These are phyloP conservation scores for Myiagra hebetior DNA, from an alignment of 2,113 vertebrate genomes.

Conservation along the genomic window DNA sequence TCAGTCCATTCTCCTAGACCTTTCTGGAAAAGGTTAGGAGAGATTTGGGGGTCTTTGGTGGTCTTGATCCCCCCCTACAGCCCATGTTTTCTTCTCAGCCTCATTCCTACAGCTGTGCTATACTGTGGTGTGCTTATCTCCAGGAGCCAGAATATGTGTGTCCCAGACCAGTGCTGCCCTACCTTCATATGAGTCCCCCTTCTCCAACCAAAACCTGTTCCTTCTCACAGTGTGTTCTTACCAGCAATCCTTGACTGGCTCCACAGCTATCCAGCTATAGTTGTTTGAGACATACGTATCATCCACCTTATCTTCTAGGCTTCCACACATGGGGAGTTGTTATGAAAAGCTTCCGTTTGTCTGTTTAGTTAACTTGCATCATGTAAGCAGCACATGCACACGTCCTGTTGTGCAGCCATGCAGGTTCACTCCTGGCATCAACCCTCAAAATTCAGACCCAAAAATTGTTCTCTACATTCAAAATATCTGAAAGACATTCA, in stretches of 20 bases:
- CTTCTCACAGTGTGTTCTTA: background rate
- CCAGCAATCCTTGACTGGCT: background rate
- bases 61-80: background rate
- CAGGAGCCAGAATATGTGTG: background rate
- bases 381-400: background rate
- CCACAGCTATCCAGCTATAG: background rate
- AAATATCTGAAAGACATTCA: background rate
- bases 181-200: accelerated
- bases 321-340: background rate
- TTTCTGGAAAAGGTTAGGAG: background rate
- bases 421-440: background rate
- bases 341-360: background rate
- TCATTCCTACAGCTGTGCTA: background rate
- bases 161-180: background rate
- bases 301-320: background rate
- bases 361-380: background rate
- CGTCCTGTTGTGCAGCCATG: background rate
- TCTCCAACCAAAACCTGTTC: background rate
- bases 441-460: background rate
- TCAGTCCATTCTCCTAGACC: background rate
- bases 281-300: background rate
- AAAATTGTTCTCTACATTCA: background rate
- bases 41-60: background rate
- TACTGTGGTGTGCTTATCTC: background rate
- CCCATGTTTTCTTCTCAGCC: background rate